Base-by-base conservation (phyloP, 2,888 invertebrate species). In the Charanyca ferruginea region DNA sequence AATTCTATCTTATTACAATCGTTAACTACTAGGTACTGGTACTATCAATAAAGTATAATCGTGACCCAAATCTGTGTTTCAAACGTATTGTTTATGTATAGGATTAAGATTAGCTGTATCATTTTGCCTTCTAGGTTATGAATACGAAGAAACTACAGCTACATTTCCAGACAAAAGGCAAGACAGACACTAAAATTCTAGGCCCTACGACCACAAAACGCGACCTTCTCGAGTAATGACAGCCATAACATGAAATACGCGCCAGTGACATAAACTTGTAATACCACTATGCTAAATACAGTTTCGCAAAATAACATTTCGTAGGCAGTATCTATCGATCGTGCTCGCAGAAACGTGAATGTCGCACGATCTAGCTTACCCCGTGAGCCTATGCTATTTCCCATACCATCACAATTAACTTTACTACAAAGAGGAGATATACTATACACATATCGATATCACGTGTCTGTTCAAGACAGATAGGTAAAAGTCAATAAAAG, bases 61-160 rank as follows among this genome's bases (percentile, higher is more conserved):
- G 71, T 82, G 83, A 80, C 83, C 79, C 63, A 81, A 81, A 84
- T 80, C 54, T 11, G 11, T 45, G 18, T 72, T 69, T 67, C 60
- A 76, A 72, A 74, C 74, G 73, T 77, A 32, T 35, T 52, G 32
- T 47, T 18, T 54, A 6, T 18, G 32, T 13, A 35, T 38, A 48
- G 62, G 52, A 60, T 77, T 48, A 20, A 49, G 72, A 58, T 48
- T 18, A 73, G 28, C 18, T 45, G 25, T 47, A 47, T 65, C 22
- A 28, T 47, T 52, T 35, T 16, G 20, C 18, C 8, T 78, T 55
- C 35, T 63, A 47, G 32, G 42, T 55, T 55, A 60, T 45, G 57
- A 62, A 76, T 59, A 58, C 8, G 4, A 51, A 44, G 47, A 41
- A 48, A 60, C 38, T 7, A 25, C 32, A 42, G 20, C 35, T n/a